Percentiles rank a stretch among this genome's conserved stretches.
phyloP scores from a whole-genome alignment of 2,888 invertebrate species.

The Scaptomyza parva region DNA sequence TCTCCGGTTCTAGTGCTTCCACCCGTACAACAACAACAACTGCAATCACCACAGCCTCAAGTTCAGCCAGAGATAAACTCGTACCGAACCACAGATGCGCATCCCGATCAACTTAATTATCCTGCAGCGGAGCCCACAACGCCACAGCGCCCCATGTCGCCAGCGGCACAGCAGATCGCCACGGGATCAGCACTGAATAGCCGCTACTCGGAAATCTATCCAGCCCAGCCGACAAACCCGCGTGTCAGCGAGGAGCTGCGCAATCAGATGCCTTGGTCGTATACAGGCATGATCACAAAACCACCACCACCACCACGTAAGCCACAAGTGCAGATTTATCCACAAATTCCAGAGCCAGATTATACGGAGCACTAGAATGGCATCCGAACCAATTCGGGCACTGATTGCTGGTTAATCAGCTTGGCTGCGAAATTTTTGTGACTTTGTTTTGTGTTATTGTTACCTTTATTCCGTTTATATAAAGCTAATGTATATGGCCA shows the following conservation, averaged over 20 bases:
- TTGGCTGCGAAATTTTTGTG: slow-evolving; percentile 23
- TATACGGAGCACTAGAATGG: slow-evolving; percentile 84
- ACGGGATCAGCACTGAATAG: slow-evolving; percentile 78
- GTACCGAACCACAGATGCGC: slow-evolving; percentile 80
- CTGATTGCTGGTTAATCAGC: slow-evolving; percentile 48
- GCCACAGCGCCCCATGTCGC: slow-evolving; percentile 46
- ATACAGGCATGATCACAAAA: slow-evolving; percentile 81
- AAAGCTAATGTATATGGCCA: slow-evolving; percentile 71
- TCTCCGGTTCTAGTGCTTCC: slow-evolving; percentile 66
- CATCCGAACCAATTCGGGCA: neutral
- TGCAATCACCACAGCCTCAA: slow-evolving; percentile 23
- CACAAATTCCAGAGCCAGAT: slow-evolving; percentile 88
- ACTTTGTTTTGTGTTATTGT: slow-evolving; percentile 69
- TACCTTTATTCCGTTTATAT: slow-evolving; percentile 74
- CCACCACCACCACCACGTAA: slow-evolving; percentile 74
- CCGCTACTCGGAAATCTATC: slow-evolving; percentile 79
- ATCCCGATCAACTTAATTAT: slow-evolving; percentile 81
- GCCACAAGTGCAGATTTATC: slow-evolving; percentile 86
- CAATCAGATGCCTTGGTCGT: slow-evolving; percentile 88
- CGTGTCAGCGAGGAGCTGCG: slow-evolving; percentile 85
- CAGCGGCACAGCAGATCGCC: slow-evolving; percentile 73
- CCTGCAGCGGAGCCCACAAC: slow-evolving; percentile 55
- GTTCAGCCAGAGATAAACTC: slow-evolving; percentile 61
- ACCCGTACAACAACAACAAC: slow-evolving; percentile 41
- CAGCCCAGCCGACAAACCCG: slow-evolving; percentile 60